phyloP scores from a whole-genome alignment of 2,888 invertebrate species.

The Aquatica leii region DNA sequence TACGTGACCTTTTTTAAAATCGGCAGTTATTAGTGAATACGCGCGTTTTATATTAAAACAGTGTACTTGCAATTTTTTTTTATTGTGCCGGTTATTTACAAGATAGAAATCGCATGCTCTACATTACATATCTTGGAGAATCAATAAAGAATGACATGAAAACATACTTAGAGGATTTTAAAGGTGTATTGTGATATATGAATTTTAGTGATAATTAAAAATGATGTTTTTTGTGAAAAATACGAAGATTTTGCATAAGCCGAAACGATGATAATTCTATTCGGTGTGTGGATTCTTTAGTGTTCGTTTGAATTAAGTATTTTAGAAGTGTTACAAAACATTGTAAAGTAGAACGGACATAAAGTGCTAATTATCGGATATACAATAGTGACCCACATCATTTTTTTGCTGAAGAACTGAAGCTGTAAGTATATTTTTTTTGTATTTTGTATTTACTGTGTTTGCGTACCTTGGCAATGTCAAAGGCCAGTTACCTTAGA shows the following conservation, averaged over 20 bases:
- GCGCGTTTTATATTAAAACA: not conserved
- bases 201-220: conserved; percentile 1
- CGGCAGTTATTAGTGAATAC: not conserved
- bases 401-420: conserved; percentile 36
- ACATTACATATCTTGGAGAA: conserved; percentile 20
- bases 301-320: not conserved
- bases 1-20: not conserved
- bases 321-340: conserved; percentile 40
- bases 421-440: conserved; percentile 35
- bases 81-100: conserved; percentile 13
- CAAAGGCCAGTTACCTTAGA: conserved; percentile 33
- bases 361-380: conserved; percentile 53
- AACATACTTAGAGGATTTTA: conserved; percentile 50
- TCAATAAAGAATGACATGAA: conserved; percentile 49
- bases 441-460: conserved; percentile 16
- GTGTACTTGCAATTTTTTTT: not conserved
- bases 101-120: conserved; percentile 16
- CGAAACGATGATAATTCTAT: conserved; percentile 47
- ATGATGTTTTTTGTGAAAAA: conserved; percentile 51
- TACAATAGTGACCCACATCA: conserved; percentile 52
- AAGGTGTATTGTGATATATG: conserved; percentile 13
- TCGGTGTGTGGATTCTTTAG: conserved; percentile 14
- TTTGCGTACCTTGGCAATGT: conserved; percentile 37
- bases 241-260: conserved; percentile 45
- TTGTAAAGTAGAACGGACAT: conserved; percentile 50